Conservation (phyloP, 2,797 vertebrate species). For the Hapalemur alaotrensis region DNA sequence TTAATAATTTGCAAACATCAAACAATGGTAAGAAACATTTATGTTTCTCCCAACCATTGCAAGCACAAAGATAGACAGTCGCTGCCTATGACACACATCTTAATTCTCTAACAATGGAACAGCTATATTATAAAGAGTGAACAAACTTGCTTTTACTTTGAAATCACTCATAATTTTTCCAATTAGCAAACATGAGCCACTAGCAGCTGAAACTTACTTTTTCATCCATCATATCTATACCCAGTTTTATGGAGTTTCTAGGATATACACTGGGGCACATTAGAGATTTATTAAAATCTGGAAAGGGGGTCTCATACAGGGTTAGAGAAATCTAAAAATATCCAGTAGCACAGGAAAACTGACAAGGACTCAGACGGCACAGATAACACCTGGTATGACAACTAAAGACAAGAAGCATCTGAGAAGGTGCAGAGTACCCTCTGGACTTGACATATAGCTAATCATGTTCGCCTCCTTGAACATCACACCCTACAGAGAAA, state of each 20-base stretch:
- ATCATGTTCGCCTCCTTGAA: background rate
- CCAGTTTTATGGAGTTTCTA: slow-evolving; percentile 12
- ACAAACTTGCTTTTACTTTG: slow-evolving; percentile 49
- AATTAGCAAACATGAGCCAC: slow-evolving; percentile 38
- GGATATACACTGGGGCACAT: background rate
- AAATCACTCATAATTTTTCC: slow-evolving; percentile 49
- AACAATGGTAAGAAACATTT: slow-evolving; percentile 37
- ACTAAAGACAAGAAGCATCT: background rate
- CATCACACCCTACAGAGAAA: background rate
- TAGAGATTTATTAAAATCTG: slow-evolving; percentile 52
- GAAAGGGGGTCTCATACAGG: background rate
- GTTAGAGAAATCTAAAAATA: slow-evolving; percentile 38
- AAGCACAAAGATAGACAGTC: background rate
- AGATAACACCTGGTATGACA: background rate
- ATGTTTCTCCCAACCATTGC: background rate
- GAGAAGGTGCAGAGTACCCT: background rate
- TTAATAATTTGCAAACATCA: slow-evolving; percentile 49
- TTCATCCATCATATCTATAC: slow-evolving; percentile 33
- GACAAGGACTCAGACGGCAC: background rate
- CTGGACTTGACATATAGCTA: background rate
- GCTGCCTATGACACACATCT: slow-evolving; percentile 20
- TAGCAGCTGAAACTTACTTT: background rate
- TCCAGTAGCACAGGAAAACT: background rate
- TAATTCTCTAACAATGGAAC: slow-evolving; percentile 33
- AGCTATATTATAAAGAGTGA: background rate